Conservation (phyloP, 2,797 vertebrate genomes). For the Takifugu rubripes region DNA sequence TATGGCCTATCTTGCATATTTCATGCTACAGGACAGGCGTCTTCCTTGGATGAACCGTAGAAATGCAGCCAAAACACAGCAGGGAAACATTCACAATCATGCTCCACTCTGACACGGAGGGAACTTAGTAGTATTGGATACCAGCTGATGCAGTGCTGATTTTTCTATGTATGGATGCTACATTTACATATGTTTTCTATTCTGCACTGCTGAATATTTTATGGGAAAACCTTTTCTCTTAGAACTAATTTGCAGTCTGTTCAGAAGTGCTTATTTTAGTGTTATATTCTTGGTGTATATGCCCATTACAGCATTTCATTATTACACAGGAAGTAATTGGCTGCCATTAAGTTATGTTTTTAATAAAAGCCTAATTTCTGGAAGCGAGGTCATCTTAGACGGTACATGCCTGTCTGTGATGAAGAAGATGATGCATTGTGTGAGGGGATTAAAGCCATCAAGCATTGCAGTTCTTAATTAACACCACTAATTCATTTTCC, state of each 20-base stretch:
- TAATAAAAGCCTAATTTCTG: neutral
- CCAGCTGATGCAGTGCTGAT: constrained; percentile 25
- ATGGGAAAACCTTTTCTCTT: neutral
- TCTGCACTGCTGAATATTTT: constrained; percentile 7
- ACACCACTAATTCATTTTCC: constrained; percentile 9
- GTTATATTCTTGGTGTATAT: neutral
- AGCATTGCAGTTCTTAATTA: constrained; percentile 33
- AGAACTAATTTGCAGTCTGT: neutral
- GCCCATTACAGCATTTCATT: neutral
- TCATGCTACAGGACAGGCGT: neutral
- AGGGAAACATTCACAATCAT: constrained; percentile 1
- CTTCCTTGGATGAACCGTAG: too few relatives aligned
- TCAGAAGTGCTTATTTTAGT: neutral
- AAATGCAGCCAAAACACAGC: neutral
- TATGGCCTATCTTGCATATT: constrained; percentile 6
- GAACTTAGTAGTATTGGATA: constrained; percentile 38
- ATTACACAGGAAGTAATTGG: neutral
- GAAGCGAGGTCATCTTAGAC: neutral
- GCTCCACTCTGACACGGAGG: neutral
- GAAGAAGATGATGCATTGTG: constrained; percentile 7
- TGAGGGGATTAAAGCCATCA: constrained; percentile 18
- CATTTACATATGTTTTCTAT: constrained; percentile 13
- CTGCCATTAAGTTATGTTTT: neutral
- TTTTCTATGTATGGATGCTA: constrained; percentile 16
- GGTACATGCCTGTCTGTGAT: neutral